Percentiles rank a stretch among this genome's conserved stretches.
phyloP scores from a whole-genome alignment of 2,797 vertebrate species.

The Neopelma chrysocephalum region DNA sequence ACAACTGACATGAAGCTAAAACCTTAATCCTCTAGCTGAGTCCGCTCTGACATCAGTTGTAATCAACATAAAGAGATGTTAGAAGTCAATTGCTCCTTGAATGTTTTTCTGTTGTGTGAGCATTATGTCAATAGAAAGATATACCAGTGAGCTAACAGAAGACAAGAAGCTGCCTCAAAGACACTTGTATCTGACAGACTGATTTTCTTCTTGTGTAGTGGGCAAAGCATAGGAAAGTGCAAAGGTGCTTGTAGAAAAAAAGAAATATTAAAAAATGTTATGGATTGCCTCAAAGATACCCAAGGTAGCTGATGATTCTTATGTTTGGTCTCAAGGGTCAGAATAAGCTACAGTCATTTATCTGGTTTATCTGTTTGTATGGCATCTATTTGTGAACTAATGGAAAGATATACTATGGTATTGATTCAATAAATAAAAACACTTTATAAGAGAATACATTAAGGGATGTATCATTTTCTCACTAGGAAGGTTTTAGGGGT shows the following conservation, averaged over 20 bases:
- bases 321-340: not conserved
- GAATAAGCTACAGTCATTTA: not conserved
- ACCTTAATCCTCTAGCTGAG: not conserved
- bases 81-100: not conserved
- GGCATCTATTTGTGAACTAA: not conserved
- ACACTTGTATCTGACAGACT: not conserved
- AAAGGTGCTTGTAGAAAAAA: not conserved
- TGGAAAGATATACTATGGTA: not conserved
- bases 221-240: not conserved
- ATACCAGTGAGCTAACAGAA: not conserved
- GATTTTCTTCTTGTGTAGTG: not conserved
- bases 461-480: not conserved
- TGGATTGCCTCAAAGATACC: not conserved
- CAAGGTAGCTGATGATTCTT: accelerated
- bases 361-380: not conserved
- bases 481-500: not conserved
- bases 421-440: not conserved
- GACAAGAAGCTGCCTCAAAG: not conserved
- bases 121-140: not conserved
- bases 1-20: not conserved
- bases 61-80: not conserved
- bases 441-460: not conserved
- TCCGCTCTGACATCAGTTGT: not conserved
- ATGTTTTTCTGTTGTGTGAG: not conserved
- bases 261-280: not conserved